Base-by-base conservation (phyloP, 2,888 invertebrate species). In the Mystacides longicornis region DNA sequence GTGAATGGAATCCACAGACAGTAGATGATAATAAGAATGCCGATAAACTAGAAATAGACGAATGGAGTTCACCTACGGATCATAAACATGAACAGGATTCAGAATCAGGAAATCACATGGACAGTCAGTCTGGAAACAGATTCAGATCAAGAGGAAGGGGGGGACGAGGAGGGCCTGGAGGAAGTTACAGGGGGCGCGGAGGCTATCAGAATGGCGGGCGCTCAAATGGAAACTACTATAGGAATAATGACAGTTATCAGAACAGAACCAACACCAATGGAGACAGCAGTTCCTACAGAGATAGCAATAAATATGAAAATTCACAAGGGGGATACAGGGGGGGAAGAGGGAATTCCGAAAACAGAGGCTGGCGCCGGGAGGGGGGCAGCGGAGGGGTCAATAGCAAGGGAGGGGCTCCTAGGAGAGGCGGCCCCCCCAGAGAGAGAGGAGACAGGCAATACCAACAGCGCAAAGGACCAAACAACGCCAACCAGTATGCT, bases 311-410 rank as follows among this genome's bases (percentile, higher is more conserved):
- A 47, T 60, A 55, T 42, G 60, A 61, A n/a, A 57, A 59, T 22
- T 52, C 51, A 18, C 47, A 45, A 16, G 68, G 66, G 64, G 73
- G 73, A 60, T 80, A 78, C 67, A 78, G 77, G 65, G 21, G 23
- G 2, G 23, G 47, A 11, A 23, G 31, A 16, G 54, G 50, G 2
- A 18, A 49, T 1, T 22, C 49, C 3, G 31, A 49, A 1, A 21
- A 21, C 11, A 21, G 48, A 14, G 49, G 21, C 23, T 48, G 48
- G 52, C 18, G 54, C 23, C 3, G 19, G 49, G 3, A 23, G 43
- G 7, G 31, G 49, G 3, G 72, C 46, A 48, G 23, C 23, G 48
- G 52, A 11, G 47, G 31, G 14, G 49, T 23, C 3, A 14, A 49
- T 1, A 21, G 54, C 2, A 20, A 19, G 9, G 14, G 46, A 7